Conservation (phyloP, 30 jellyfish, hydroid and myxozoan genomes). For the Rhopilema esculentum region DNA sequence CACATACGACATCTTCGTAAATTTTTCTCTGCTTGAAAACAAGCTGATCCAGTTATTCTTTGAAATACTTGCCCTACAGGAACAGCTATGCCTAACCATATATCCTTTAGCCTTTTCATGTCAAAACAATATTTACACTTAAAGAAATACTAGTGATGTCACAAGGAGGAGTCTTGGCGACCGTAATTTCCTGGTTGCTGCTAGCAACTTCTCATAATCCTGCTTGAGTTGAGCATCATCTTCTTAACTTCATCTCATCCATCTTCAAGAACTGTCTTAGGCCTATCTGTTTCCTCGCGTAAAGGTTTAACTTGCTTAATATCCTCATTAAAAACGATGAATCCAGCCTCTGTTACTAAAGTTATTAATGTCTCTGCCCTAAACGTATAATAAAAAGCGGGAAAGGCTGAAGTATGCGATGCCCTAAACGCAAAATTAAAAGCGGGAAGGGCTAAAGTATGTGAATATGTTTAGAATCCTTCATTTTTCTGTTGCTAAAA, state of each 20-base stretch:
- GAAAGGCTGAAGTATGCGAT: not conserved
- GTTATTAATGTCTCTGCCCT: not conserved
- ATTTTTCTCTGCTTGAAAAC: too few relatives aligned
- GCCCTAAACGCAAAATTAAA: not conserved
- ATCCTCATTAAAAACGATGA: not conserved
- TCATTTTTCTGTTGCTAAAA: not conserved
- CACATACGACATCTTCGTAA: too few relatives aligned
- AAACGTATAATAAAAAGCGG: not conserved
- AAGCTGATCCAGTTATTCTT: too few relatives aligned
- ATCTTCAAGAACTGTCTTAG: not conserved
- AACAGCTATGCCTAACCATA: too few relatives aligned
- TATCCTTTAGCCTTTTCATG: too few relatives aligned
- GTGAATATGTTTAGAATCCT: not conserved
- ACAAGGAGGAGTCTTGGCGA: constrained; percentile 14
- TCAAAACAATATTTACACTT: too few relatives aligned
- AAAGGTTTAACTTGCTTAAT: not conserved
- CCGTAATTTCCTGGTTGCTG: not conserved
- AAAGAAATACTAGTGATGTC: not conserved
- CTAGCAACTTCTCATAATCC: not conserved
- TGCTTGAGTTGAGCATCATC: not conserved
- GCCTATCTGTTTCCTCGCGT: not conserved
- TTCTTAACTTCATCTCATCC: not conserved
- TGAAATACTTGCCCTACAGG: too few relatives aligned
- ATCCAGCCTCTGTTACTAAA: not conserved
- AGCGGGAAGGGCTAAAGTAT: not conserved